These are phyloP conservation scores for Syndactyla subalaris DNA, from an alignment of 2,797 vertebrate genomes.

Conservation along the genomic window DNA sequence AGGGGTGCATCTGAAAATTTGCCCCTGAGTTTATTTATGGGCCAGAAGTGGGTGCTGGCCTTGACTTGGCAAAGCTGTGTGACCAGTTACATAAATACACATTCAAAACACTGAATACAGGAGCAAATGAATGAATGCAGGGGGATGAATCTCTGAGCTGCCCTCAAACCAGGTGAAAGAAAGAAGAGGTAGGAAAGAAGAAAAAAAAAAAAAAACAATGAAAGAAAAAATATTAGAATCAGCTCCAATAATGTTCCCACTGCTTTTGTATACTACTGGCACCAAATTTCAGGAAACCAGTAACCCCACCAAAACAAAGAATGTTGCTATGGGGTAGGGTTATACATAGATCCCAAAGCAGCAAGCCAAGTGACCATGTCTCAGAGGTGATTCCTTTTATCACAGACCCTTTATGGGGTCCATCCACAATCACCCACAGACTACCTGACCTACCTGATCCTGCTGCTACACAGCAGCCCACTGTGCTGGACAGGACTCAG, in stretches of 20 bases:
- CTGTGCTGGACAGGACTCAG: not conserved
- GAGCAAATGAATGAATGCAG: not conserved
- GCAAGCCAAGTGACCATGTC: not conserved
- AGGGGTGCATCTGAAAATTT: not conserved
- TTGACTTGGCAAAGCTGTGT: not conserved
- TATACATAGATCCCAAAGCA: not conserved
- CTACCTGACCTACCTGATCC: not conserved
- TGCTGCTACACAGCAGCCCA: not conserved
- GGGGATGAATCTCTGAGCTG: not conserved
- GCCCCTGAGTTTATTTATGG: not conserved
- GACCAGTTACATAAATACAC: not conserved
- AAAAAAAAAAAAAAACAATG: not conserved
- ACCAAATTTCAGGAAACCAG: not conserved
- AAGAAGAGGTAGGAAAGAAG: not conserved
- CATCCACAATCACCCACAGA: not conserved
- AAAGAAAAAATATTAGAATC: not conserved
- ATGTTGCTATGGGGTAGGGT: not conserved
- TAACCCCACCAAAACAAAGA: not conserved
- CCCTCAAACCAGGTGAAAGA: not conserved
- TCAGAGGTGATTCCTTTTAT: not conserved
- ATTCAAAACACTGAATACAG: not conserved
- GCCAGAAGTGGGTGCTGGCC: not conserved
- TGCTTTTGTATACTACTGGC: not conserved
- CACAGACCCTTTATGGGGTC: not conserved
- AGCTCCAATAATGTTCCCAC: not conserved